phyloP scores from a whole-genome alignment of 1,140 invertebrate genomes.

The Habropoda laboriosa region DNA sequence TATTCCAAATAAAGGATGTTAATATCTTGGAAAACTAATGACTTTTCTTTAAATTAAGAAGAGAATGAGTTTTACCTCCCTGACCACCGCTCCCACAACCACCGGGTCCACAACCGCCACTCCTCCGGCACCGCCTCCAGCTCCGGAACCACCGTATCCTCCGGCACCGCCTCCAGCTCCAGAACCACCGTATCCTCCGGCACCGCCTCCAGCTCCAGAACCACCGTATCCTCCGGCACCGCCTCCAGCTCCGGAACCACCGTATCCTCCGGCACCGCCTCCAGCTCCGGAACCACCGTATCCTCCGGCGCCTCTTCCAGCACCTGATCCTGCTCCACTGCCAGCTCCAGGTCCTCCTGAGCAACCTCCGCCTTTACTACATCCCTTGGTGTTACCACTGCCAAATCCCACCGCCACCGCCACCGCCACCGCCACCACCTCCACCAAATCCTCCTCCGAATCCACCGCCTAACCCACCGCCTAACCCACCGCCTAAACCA shows the following conservation, averaged over 20 bases:
- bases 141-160: constrained; percentile 7
- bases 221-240: constrained; percentile 20
- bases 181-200: not conserved
- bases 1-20: too few species aligned
- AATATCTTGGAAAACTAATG: too few species aligned
- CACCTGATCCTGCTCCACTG: too few species aligned
- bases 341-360: constrained; percentile 9
- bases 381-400: not conserved
- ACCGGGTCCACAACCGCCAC: constrained; percentile 2
- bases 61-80: too few species aligned
- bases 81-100: too few species aligned
- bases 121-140: constrained; percentile 22
- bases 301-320: not conserved
- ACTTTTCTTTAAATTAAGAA: too few species aligned
- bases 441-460: constrained; percentile 17
- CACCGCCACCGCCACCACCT: not conserved
- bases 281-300: constrained; percentile 30
- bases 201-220: not conserved
- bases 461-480: constrained; percentile 26
- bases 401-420: constrained; percentile 2
- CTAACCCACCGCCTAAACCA: constrained; percentile 10
- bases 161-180: constrained; percentile 9
- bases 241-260: constrained; percentile 25
- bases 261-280: constrained; percentile 3
- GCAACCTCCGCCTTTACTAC: not conserved